Conservation (phyloP, 2,113 vertebrate genomes). For the Haemorhous mexicanus region DNA sequence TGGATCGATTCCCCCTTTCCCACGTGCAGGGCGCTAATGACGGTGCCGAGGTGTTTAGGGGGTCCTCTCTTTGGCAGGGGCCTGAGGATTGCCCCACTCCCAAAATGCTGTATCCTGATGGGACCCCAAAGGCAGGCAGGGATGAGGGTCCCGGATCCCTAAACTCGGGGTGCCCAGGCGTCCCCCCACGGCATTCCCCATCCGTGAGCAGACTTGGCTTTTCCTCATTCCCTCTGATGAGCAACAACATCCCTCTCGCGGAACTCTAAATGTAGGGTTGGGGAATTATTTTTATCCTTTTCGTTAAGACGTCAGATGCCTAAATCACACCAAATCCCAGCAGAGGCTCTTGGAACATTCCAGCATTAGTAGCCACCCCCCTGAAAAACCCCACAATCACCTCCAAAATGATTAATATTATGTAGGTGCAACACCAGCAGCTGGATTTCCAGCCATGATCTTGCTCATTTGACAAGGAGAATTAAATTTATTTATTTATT, state of each 20-base stretch:
- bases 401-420: neutral
- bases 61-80: too few relatives aligned
- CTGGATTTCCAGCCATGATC: neutral
- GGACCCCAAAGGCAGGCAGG: neutral
- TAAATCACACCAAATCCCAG: neutral
- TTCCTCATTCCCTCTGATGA: neutral
- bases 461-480: neutral
- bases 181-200: neutral
- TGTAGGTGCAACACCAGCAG: neutral
- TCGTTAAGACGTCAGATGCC: too few relatives aligned
- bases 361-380: neutral
- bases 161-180: accelerated
- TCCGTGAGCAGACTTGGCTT: accelerated
- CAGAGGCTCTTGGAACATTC: neutral
- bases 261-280: neutral
- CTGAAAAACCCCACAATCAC: neutral
- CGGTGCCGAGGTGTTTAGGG: neutral
- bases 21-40: accelerated
- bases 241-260: neutral
- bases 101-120: accelerated
- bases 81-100: neutral
- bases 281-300: neutral
- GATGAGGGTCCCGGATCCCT: neutral
- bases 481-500: neutral
- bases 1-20: neutral